phyloP scores from a whole-genome alignment of 2,113 vertebrate species.

The Sinocyclocheilus grahami region DNA sequence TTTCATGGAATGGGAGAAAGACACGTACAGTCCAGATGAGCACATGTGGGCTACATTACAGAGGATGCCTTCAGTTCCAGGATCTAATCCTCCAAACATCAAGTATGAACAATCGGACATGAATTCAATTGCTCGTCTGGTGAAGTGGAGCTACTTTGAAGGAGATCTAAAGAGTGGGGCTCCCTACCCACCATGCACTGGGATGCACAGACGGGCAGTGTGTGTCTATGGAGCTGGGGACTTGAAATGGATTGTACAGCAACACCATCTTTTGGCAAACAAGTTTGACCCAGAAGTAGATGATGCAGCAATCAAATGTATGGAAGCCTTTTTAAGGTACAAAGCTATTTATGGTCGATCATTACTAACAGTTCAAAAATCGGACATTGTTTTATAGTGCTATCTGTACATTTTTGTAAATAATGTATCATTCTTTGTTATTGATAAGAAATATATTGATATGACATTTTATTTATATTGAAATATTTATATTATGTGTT shows the following conservation, averaged over 20 bases:
- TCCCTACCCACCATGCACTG: constrained; percentile 82
- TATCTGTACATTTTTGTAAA: background rate
- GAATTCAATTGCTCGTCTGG: constrained; percentile 80
- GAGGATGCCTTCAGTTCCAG: constrained; percentile 81
- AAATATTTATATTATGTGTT: background rate
- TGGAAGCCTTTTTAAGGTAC: constrained; percentile 81
- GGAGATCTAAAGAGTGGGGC: constrained; percentile 81
- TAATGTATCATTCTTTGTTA: background rate
- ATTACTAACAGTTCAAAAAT: background rate
- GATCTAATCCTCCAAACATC: constrained; percentile 68
- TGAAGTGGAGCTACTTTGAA: constrained; percentile 82
- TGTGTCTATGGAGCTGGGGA: constrained; percentile 89
- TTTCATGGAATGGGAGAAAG: constrained; percentile 86
- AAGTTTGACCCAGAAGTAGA: constrained; percentile 89
- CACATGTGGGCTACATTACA: constrained; percentile 91
- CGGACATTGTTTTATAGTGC: background rate
- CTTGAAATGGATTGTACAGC: constrained; percentile 81
- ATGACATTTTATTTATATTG: constrained; percentile 42
- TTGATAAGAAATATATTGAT: background rate
- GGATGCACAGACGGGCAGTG: constrained; percentile 73
- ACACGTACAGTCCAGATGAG: constrained; percentile 92
- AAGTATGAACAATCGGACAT: constrained; percentile 87
- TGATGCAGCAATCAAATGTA: constrained; percentile 79
- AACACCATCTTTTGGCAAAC: constrained; percentile 88
- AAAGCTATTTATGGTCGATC: constrained; percentile 70